Evolutionary conservation across 2,113 vertebrate genomes (phyloP).

Genomic region (Limnothrissa miodon): DNA sequence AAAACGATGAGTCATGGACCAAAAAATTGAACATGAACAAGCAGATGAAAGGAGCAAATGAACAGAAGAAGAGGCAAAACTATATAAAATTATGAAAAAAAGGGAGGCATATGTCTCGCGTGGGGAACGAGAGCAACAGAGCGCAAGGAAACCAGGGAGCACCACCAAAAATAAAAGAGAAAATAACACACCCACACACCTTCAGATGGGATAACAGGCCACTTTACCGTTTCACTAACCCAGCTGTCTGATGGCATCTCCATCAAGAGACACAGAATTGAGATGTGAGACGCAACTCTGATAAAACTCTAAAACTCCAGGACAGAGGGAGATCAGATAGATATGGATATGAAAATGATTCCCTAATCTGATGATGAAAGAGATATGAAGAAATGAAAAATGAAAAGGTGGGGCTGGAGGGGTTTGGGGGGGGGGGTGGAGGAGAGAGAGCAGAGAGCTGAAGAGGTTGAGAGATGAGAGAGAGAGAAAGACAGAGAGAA

Average conservation of each 20-base stretch:
- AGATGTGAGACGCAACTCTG: not conserved
- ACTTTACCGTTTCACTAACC: not conserved
- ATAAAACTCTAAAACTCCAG: no score
- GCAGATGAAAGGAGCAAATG: conserved; percentile 15
- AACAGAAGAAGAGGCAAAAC: not conserved
- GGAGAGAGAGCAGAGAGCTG: conserved; percentile 5
- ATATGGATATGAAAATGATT: not conserved
- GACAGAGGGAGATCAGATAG: not conserved
- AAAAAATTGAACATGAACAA: not conserved
- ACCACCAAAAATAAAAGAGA: not conserved
- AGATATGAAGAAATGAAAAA: not conserved
- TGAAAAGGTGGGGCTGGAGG: no score
- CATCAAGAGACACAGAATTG: not conserved
- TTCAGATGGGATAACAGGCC: conserved; percentile 4
- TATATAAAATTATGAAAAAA: not conserved
- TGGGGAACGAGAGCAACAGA: not conserved
- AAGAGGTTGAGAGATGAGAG: conserved; percentile 16
- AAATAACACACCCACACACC: not conserved
- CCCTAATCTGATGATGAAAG: not conserved
- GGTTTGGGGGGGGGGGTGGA: not conserved
- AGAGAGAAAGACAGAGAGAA: conserved; percentile 34
- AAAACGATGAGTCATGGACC: conserved; percentile 15
- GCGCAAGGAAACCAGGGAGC: not conserved
- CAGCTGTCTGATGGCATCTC: not conserved
- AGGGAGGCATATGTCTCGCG: not conserved